Evolutionary conservation across 2,113 vertebrate species (phyloP).

Genomic region (Brevimyrus niger): DNA sequence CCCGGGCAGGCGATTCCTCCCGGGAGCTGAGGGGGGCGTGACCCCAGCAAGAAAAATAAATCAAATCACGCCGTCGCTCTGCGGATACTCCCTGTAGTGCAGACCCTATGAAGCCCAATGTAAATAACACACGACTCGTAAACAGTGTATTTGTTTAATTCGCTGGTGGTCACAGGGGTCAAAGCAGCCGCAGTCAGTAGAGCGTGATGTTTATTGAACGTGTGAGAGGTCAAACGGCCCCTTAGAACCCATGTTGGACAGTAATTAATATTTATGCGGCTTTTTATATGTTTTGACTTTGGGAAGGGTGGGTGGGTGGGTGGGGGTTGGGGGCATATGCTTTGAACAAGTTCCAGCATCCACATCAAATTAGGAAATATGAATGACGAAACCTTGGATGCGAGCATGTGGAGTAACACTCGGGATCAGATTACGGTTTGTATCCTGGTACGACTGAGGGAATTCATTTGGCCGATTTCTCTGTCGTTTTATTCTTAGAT

Average conservation of each 20-base stretch:
- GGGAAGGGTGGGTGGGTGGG: not conserved
- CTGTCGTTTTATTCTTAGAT: not conserved
- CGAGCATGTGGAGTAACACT: not conserved
- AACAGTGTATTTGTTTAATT: conserved; percentile 10
- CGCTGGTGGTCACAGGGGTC: not conserved
- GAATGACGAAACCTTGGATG: not conserved
- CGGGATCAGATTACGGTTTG: not conserved
- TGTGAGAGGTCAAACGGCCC: conserved; percentile 12
- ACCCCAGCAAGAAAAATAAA: conserved; percentile 8
- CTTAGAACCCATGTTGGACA: not conserved
- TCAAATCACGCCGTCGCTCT: not conserved
- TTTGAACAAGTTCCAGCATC: not conserved
- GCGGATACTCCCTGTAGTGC: not conserved
- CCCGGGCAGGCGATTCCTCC: not conserved
- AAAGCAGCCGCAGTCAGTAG: not conserved
- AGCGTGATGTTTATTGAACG: not conserved
- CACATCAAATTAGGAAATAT: not conserved
- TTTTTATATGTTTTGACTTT: conserved; percentile 26
- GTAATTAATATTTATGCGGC: conserved; percentile 27
- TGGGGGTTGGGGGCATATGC: conserved; percentile 6
- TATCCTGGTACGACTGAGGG: not conserved
- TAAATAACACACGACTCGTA: not conserved
- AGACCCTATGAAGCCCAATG: not conserved
- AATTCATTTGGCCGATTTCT: not conserved
- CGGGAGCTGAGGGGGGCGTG: not conserved